These are phyloP conservation scores for Clinocottus analis DNA, from an alignment of 2,113 vertebrate species.

Conservation along the genomic window DNA sequence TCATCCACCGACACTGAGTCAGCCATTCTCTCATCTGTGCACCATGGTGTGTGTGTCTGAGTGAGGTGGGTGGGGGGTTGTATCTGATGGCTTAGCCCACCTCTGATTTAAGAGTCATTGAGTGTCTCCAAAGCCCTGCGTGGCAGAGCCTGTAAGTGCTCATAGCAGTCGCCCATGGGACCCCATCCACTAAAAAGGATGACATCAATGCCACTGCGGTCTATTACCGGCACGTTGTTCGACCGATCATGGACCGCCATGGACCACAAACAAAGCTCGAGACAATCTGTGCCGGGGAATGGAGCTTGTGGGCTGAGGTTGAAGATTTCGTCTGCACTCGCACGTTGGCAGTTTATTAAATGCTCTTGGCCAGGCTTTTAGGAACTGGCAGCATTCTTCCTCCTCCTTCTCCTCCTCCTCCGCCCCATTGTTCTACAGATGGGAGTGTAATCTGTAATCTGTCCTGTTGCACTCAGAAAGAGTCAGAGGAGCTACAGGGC, in stretches of 20 bases:
- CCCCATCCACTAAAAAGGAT: slow-evolving; percentile 55
- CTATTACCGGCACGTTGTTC: slow-evolving; percentile 46
- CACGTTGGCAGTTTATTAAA: slow-evolving; percentile 60
- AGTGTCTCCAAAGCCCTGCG: slow-evolving; percentile 55
- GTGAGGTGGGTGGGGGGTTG: neutral
- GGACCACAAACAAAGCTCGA: slow-evolving; percentile 39
- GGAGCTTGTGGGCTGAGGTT: slow-evolving; percentile 25
- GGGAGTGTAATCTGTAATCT: slow-evolving; percentile 65
- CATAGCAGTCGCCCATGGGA: slow-evolving; percentile 59
- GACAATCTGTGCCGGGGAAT: slow-evolving; percentile 28
- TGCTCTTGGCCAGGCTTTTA: slow-evolving; percentile 50
- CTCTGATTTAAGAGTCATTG: slow-evolving; percentile 59
- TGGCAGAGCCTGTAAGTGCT: slow-evolving; percentile 48
- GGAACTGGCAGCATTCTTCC: slow-evolving; percentile 32
- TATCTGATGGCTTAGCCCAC: slow-evolving; percentile 57
- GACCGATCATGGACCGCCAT: slow-evolving; percentile 44
- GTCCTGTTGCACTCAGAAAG: slow-evolving; percentile 57
- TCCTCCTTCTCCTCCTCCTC: neutral
- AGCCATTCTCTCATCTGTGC: slow-evolving; percentile 74
- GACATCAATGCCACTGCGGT: slow-evolving; percentile 63
- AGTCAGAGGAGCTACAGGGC: slow-evolving; percentile 27
- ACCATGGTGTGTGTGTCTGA: too few relatives aligned
- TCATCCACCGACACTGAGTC: slow-evolving; percentile 71
- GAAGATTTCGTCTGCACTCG: slow-evolving; percentile 45
- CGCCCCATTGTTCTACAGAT: slow-evolving; percentile 65